These are phyloP conservation scores for Pomacea canaliculata DNA, from an alignment of 2,888 invertebrate species.

Conservation along the genomic window DNA sequence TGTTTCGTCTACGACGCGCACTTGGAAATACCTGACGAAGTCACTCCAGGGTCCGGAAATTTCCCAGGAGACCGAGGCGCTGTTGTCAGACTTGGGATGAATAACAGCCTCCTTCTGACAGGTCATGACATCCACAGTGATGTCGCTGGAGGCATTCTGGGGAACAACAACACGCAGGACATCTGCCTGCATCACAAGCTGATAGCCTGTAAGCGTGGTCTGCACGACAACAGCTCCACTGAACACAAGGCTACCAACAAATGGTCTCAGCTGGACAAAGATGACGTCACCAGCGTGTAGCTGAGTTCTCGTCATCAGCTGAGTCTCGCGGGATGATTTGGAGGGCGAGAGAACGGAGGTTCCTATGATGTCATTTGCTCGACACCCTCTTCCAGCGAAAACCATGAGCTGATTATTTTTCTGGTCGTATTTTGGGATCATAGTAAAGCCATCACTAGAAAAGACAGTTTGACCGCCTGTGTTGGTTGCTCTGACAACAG, in stretches of 20 bases:
- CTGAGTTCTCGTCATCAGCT: neutral
- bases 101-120: slow-evolving; percentile 7
- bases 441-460: slow-evolving; percentile 15
- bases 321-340: neutral
- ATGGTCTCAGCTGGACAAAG: slow-evolving; percentile 1
- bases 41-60: neutral
- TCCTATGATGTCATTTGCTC: neutral
- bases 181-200: neutral
- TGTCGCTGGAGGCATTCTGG: neutral
- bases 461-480: slow-evolving; percentile 11
- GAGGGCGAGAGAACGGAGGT: neutral
- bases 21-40: neutral
- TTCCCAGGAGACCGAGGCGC: slow-evolving; percentile 9
- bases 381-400: slow-evolving; percentile 13
- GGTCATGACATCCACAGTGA: neutral
- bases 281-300: slow-evolving; percentile 7
- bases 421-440: neutral
- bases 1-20: neutral
- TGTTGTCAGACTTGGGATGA: neutral
- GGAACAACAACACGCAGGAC: slow-evolving; percentile 1
- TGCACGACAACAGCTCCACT: slow-evolving; percentile 1
- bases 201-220: slow-evolving; percentile 14
- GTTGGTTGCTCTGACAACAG: slow-evolving; percentile 8
- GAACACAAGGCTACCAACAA: neutral
- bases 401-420: neutral